Evolutionary conservation across 2,888 invertebrate genomes (phyloP), one percentile per base, ranked within the genome.

Genomic region (Carcina quercana): DNA sequence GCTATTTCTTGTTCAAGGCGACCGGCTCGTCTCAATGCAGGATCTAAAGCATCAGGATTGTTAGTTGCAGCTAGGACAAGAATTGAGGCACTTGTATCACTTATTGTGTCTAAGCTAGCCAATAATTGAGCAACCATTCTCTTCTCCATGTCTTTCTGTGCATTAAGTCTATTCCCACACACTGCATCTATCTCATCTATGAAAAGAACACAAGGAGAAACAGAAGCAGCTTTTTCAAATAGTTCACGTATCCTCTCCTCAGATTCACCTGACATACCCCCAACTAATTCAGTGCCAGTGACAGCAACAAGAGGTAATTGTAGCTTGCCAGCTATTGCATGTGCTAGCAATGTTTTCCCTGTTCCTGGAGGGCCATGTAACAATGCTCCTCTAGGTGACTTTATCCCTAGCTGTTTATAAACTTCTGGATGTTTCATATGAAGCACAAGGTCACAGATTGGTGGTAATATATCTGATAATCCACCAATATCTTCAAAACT

Each of bases 111-210:
- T 57, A 99, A 84, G 53, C 95, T 95, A 8, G 92, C 89, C 19
- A 97, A 79, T 33, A 99, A 72, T 70, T 98, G 98, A 0, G 97
- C 91, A 5, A 98, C 97, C 71, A 99, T 95, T 39, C 98, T 84
- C 40, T 94, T 88, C 63, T 98, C 97, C 98, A 98, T 98, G 57
- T 97, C 97, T 63, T 94, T 92, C 53, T 95, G 94, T 2, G 96
- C 96, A 52, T 91, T 91, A 34, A 95, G 91, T 57, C 97, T 86
- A 63, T 96, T 95, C 3, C 93, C 94, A 17, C 96, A 94, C 26
- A 99, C 92, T n/a, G 96, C 91, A 83, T 99, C 98, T 38, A 99
- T 94, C 82, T 98, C 97, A 76, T 99, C 98, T 41, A 99, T 91
- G 59, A 98, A 97, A 21, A 98, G 72, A 8, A 98, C 88, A 64